phyloP scores from a whole-genome alignment of 1,140 invertebrate genomes.

The Periplaneta americana region DNA sequence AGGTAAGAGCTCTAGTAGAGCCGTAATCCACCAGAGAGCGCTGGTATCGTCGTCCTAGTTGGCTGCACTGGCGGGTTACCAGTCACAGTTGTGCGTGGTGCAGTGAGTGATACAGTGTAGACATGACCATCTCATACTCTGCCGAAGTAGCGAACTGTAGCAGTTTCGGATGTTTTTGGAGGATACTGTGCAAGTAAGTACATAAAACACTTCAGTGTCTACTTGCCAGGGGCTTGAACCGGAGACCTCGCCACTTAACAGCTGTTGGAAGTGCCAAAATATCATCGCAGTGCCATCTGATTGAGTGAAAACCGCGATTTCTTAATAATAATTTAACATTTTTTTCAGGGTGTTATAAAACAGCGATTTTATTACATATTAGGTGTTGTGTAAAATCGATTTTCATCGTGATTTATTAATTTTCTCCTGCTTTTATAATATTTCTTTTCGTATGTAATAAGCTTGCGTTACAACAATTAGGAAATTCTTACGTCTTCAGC shows the following conservation, averaged over 20 bases:
- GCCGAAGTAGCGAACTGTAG: slow-evolving; percentile 84
- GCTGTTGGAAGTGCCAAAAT: background rate
- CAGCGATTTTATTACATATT: too few species aligned
- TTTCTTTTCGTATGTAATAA: too few species aligned
- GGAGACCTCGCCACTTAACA: background rate
- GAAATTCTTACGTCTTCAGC: too few species aligned
- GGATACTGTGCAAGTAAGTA: slow-evolving; percentile 78
- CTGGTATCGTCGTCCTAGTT: background rate
- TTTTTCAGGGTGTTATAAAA: too few species aligned
- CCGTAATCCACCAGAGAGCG: background rate
- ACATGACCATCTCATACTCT: slow-evolving; percentile 82
- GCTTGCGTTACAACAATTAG: too few species aligned
- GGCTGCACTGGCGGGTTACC: background rate
- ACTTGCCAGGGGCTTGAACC: background rate
- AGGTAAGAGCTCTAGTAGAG: background rate
- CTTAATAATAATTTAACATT: too few species aligned
- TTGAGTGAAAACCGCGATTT: too few species aligned
- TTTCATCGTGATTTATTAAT: too few species aligned
- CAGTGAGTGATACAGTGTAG: background rate
- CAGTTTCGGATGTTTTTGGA: slow-evolving; percentile 86
- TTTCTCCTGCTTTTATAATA: too few species aligned
- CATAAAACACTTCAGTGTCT: background rate
- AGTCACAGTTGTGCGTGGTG: background rate
- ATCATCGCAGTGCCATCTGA: background rate
- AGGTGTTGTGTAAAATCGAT: too few species aligned